Base-by-base conservation (phyloP, 2,888 invertebrate species). In the Silvanus unidentatus region DNA sequence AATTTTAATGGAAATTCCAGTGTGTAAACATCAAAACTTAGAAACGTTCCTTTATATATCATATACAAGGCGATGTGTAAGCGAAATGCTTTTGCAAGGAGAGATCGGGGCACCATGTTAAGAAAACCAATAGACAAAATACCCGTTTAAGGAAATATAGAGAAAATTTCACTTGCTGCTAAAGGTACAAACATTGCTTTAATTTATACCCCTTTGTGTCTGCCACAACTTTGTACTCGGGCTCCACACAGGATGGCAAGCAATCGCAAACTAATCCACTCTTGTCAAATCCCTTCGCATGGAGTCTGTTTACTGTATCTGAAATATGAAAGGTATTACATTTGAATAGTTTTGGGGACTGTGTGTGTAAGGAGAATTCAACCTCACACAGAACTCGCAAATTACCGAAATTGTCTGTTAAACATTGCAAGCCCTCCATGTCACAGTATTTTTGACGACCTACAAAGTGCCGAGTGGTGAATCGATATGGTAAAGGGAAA, bases 171-270 rank as follows among this genome's bases (percentile, higher is more conserved):
- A n/a, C n/a, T n/a, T n/a, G n/a, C n/a, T n/a, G n/a, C n/a, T n/a
- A n/a, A n/a, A n/a, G n/a, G n/a, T n/a, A n/a, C n/a, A n/a, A n/a
- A n/a, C n/a, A n/a, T n/a, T n/a, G n/a, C n/a, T n/a, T n/a, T n/a
- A n/a, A n/a, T 28, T 8, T 28, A 72, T 66, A 79, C 79, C 67
- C 69, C 55, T 74, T 73, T 54, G 69, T 70, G 30, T 72, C 66
- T 39, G 74, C 67, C 13, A 78, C 71, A 1, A 76, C 65, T 55
- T 75, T 77, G 55, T 79, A 81, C 46, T 73, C 73, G 1, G 78
- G 75, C 57, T 81, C 81, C 29, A 75, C 74, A 52, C 82, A 82
- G 12, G 77, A 77, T 60, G 80, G 77, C 1, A 80, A 73, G 55
- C 82, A 82, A 39, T 75, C 68, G 53, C 80, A 81, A 22, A 71